A percentile compares a stretch with the other conserved stretches of the same genome.
These are phyloP conservation scores for Nasonia longicornis DNA, from an alignment of 1,140 invertebrate species.

Conservation along the genomic window DNA sequence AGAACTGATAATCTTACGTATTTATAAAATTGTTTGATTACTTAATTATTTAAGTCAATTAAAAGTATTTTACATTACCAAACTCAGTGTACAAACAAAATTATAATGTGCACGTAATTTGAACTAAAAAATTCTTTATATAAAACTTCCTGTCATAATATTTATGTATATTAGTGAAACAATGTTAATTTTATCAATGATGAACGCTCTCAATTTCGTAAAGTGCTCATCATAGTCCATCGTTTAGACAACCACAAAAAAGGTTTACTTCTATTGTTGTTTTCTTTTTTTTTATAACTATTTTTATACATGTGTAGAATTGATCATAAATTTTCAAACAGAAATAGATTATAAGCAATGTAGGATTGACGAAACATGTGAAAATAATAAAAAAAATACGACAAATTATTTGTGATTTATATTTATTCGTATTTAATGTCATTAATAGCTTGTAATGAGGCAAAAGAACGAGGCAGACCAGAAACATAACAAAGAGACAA, in stretches of 20 bases:
- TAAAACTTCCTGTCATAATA: not conserved
- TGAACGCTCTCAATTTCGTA: not conserved
- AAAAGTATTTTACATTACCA: slow-evolving; percentile 47
- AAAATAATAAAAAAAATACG: slow-evolving; percentile 50
- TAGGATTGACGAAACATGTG: slow-evolving; percentile 40
- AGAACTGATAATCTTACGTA: slow-evolving; percentile 56
- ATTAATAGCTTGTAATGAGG: slow-evolving; percentile 60
- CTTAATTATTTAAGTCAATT: slow-evolving; percentile 53
- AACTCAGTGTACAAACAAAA: slow-evolving; percentile 50
- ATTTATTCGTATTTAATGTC: slow-evolving; percentile 63
- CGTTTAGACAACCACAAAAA: slow-evolving; percentile 37
- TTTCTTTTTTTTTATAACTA: slow-evolving; percentile 27
- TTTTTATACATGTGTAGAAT: slow-evolving; percentile 38
- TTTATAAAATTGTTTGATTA: slow-evolving; percentile 55
- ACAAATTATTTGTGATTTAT: slow-evolving; percentile 55
- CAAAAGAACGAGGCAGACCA: slow-evolving; percentile 60
- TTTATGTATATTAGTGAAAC: not conserved
- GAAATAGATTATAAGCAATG: slow-evolving; percentile 9
- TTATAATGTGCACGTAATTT: slow-evolving; percentile 31
- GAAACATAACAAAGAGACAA: slow-evolving; percentile 52
- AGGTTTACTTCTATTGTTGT: slow-evolving; percentile 11
- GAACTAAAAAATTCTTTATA: slow-evolving; percentile 10
- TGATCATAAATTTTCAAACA: slow-evolving; percentile 25
- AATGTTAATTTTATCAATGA: slow-evolving; percentile 11
- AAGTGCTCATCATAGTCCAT: too few species aligned